phyloP scores from a whole-genome alignment of 2,797 vertebrate species.

The Petrocephalus schoutedeni region DNA sequence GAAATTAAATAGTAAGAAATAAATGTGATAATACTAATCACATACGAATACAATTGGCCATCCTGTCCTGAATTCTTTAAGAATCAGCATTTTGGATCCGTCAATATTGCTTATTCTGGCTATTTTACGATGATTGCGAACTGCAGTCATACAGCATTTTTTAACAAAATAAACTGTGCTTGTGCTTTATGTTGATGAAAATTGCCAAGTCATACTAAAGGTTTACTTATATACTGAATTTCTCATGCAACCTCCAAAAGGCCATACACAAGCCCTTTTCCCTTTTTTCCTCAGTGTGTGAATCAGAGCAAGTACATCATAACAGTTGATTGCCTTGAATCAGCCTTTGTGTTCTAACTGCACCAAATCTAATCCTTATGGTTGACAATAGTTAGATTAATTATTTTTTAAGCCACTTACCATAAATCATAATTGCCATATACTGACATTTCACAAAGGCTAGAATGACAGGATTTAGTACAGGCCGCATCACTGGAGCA shows the following conservation, averaged over 20 bases:
- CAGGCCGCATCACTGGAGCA: not conserved
- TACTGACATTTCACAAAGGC: constrained; percentile 9
- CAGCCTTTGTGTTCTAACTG: constrained; percentile 15
- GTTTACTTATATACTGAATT: not conserved
- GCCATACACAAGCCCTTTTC: constrained; percentile 20
- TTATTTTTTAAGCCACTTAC: not conserved
- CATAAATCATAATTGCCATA: constrained; percentile 16
- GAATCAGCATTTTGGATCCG: constrained; percentile 25
- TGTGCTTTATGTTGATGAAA: not conserved
- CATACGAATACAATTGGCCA: constrained; percentile 32
- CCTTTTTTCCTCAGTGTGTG: constrained; percentile 19
- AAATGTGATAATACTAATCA: constrained; percentile 44
- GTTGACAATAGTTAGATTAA: not conserved
- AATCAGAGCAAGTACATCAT: constrained; percentile 15
- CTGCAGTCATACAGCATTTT: not conserved
- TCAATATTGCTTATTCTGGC: not conserved
- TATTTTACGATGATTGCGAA: not conserved
- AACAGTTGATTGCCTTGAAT: not conserved
- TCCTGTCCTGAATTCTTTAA: constrained; percentile 33
- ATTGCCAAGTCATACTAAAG: constrained; percentile 8
- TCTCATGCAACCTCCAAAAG: constrained; percentile 13
- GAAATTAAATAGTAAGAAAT: constrained; percentile 26
- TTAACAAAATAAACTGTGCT: not conserved
- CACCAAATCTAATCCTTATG: not conserved
- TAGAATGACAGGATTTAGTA: constrained; percentile 10